A percentile compares a stretch with the other conserved stretches of the same genome.
These are phyloP conservation scores for Caradrina kadenii DNA, from an alignment of 2,888 invertebrate genomes.

Conservation along the genomic window DNA sequence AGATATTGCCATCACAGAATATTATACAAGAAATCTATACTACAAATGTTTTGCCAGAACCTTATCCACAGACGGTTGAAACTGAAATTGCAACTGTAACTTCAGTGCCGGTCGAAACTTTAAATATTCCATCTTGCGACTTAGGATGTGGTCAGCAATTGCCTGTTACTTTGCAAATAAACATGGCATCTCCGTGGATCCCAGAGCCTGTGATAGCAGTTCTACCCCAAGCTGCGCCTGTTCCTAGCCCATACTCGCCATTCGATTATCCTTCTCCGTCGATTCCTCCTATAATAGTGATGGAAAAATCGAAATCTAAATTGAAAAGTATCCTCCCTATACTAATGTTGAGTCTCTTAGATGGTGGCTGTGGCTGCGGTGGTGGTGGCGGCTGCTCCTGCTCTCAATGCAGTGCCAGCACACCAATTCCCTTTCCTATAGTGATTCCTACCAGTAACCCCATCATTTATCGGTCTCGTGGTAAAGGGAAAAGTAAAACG, in stretches of 20 bases:
- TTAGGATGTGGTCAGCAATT: constrained; percentile 23
- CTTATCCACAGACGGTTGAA: constrained; percentile 1
- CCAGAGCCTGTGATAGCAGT: constrained; percentile 69
- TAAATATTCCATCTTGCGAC: constrained; percentile 13
- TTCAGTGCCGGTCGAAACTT: constrained; percentile 22
- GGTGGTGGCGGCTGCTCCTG: constrained; percentile 60
- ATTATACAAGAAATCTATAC: constrained; percentile 16
- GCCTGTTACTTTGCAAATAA: constrained; percentile 76
- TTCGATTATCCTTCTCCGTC: constrained; percentile 55
- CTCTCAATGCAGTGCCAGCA: constrained; percentile 62
- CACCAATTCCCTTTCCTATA: constrained; percentile 75
- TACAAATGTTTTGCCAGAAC: constrained; percentile 3
- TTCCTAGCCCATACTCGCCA: constrained; percentile 21
- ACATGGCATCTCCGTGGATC: constrained; percentile 69
- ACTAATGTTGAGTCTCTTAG: constrained; percentile 71
- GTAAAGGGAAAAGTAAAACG: constrained; percentile 15
- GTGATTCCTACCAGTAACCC: constrained; percentile 72
- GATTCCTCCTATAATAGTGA: constrained; percentile 64
- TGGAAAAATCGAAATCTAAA: constrained; percentile 69
- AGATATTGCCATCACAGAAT: constrained; percentile 24
- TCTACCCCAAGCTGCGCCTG: constrained; percentile 58
- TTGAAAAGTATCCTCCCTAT: constrained; percentile 73
- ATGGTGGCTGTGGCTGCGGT: constrained; percentile 59
- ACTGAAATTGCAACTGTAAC: constrained; percentile 11
- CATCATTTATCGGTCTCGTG: constrained; percentile 60